phyloP scores from a whole-genome alignment of 2,888 invertebrate genomes.

The Mythimna pallens region DNA sequence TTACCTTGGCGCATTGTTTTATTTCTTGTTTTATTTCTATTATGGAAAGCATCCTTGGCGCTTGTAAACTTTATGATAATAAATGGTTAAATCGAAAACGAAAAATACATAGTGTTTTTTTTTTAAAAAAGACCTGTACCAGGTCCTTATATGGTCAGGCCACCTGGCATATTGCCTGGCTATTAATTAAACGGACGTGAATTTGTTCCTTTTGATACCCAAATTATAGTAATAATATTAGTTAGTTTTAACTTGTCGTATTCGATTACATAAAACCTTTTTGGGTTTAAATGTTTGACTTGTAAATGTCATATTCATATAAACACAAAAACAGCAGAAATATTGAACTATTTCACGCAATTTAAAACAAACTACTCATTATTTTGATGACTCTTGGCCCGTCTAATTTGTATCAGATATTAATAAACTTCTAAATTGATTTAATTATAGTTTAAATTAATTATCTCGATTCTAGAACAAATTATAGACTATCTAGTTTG shows the following conservation, averaged over 20 bases:
- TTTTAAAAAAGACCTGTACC: neutral
- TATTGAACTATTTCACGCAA: neutral
- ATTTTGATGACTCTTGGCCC: too few species aligned
- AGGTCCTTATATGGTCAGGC: neutral
- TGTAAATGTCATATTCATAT: too few species aligned
- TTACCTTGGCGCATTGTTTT: too few species aligned
- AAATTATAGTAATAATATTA: neutral
- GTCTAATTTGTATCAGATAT: too few species aligned
- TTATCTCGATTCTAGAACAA: too few species aligned
- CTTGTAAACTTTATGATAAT: neutral
- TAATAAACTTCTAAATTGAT: too few species aligned
- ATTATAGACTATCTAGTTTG: too few species aligned
- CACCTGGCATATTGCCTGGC: neutral
- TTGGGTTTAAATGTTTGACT: neutral
- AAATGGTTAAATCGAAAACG: neutral
- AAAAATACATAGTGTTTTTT: too few species aligned
- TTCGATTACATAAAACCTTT: neutral
- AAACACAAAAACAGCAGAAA: neutral
- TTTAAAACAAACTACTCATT: neutral
- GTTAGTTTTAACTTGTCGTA: too few species aligned
- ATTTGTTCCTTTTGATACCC: neutral
- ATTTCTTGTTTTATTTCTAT: neutral
- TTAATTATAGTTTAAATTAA: too few species aligned
- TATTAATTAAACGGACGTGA: neutral
- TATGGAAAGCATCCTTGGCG: neutral